Evolutionary conservation across 2,888 invertebrate genomes (phyloP).

Genomic region (Ormia ochracea): DNA sequence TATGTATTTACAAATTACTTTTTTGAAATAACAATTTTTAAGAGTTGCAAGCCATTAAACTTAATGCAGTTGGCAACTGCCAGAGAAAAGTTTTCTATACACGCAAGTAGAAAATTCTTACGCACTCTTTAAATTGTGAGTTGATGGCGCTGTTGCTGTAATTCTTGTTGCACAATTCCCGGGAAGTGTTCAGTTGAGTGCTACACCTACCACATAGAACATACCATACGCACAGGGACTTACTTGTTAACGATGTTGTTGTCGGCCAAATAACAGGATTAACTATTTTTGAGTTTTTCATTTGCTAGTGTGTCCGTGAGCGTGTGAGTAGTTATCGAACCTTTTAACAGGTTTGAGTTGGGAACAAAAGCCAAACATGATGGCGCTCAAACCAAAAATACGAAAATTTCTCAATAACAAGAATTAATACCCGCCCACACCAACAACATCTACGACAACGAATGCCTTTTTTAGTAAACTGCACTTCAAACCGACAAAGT

Average conservation of each 20-base stretch:
- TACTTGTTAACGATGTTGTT: conserved; percentile 47
- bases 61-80: neutral
- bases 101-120: conserved; percentile 34
- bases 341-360: conserved; percentile 54
- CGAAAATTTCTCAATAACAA: conserved; percentile 30
- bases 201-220: conserved; percentile 26
- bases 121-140: conserved; percentile 32
- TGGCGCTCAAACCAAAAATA: conserved; percentile 13
- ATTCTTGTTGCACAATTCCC: conserved; percentile 48
- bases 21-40: neutral
- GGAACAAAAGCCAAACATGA: conserved; percentile 42
- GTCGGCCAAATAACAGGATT: conserved; percentile 43
- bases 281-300: conserved; percentile 20
- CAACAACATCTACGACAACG: conserved; percentile 7
- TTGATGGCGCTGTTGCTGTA: conserved; percentile 10
- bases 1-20: neutral
- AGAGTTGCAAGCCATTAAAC: conserved; percentile 12
- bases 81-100: conserved; percentile 11
- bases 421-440: neutral
- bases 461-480: conserved; percentile 30
- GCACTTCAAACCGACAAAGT: conserved; percentile 48
- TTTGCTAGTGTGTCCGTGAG: neutral
- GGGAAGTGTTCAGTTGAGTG: conserved; percentile 53
- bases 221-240: neutral
- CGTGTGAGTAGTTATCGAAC: conserved; percentile 22